Conservation (phyloP, 2,797 vertebrate genomes). For the Hypotaenidia okinawae region DNA sequence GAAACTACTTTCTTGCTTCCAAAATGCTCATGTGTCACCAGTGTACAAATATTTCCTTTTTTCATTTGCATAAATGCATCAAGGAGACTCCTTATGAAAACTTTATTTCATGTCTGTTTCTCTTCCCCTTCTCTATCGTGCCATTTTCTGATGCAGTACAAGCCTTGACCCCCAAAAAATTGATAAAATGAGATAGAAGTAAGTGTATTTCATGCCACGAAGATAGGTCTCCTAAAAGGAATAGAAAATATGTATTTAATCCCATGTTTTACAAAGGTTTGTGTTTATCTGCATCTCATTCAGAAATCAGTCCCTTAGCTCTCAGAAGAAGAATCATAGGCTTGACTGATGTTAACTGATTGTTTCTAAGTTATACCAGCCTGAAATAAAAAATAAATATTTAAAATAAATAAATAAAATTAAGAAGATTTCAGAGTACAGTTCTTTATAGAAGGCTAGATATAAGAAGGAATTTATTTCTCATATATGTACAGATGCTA, state of each 20-base stretch:
- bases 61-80: not conserved
- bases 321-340: not conserved
- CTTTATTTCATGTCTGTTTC: not conserved
- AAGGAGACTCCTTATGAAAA: not conserved
- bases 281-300: not conserved
- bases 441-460: not conserved
- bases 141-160: not conserved
- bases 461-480: not conserved
- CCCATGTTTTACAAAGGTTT: not conserved
- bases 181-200: not conserved
- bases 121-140: not conserved
- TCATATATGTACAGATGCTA: not conserved
- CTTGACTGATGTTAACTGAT: not conserved
- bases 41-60: slow-evolving; percentile 25
- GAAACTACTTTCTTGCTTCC: not conserved
- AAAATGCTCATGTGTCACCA: not conserved
- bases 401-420: no score
- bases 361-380: not conserved
- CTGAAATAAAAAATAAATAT: not conserved
- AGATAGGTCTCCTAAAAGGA: not conserved
- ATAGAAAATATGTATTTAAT: not conserved
- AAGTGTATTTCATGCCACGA: not conserved
- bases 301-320: not conserved
- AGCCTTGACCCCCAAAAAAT: not conserved
- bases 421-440: not conserved